Evolutionary conservation across 2,113 vertebrate species (phyloP).

Genomic region (Zapornia atra): DNA sequence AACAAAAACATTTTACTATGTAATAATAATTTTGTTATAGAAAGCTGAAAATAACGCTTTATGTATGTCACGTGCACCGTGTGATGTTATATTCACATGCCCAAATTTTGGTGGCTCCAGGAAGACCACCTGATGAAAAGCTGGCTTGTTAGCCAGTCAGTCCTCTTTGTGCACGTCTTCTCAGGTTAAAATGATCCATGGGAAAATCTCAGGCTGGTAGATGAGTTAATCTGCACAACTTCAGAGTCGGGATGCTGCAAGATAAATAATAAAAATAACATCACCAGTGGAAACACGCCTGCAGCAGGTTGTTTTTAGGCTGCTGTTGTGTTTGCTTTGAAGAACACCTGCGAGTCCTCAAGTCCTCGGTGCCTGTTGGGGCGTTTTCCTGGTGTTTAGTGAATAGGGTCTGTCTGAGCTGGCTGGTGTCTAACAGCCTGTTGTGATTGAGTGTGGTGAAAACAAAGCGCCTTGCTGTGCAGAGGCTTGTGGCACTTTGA

Average conservation of each 20-base stretch:
- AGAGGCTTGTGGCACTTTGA: neutral
- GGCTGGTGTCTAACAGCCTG: neutral
- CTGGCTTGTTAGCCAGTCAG: rapidly evolving
- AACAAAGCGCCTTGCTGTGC: neutral
- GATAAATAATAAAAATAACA: rapidly evolving
- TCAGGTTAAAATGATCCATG: rapidly evolving
- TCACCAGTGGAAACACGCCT: rapidly evolving
- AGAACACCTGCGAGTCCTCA: neutral
- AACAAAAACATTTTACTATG: neutral
- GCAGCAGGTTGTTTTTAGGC: neutral
- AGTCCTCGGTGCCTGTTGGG: rapidly evolving
- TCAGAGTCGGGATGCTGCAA: rapidly evolving
- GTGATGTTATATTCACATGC: neutral
- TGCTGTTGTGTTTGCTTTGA: neutral
- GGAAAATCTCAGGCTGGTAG: rapidly evolving
- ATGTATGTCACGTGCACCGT: neutral
- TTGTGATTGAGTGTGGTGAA: neutral
- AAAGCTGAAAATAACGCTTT: neutral
- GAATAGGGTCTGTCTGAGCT: neutral
- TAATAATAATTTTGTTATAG: neutral
- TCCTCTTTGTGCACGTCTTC: rapidly evolving
- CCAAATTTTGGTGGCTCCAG: rapidly evolving
- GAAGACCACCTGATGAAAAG: rapidly evolving
- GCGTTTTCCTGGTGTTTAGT: neutral
- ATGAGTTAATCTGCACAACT: neutral